Conservation (phyloP, 2,113 vertebrate species). For the Orthochromis malagaraziensis region DNA sequence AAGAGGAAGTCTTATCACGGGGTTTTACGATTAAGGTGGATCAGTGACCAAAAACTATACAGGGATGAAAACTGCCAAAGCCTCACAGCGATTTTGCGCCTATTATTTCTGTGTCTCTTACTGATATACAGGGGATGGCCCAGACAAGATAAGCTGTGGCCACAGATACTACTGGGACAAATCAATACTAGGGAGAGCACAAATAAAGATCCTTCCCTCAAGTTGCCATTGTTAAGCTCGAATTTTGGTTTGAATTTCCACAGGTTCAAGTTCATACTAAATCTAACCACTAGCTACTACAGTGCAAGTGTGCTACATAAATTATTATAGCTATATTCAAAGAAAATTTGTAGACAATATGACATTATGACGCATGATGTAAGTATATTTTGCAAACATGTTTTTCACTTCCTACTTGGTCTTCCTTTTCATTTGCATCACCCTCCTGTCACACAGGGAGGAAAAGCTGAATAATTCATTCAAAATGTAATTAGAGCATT, state of each 20-base stretch:
- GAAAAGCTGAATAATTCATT: constrained; percentile 43
- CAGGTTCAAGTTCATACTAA: neutral
- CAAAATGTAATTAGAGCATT: constrained; percentile 24
- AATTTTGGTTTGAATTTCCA: neutral
- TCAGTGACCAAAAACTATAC: neutral
- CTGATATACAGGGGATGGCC: neutral
- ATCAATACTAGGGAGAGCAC: neutral
- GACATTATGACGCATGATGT: neutral
- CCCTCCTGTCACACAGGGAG: neutral
- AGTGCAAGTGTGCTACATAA: neutral
- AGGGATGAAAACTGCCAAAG: neutral
- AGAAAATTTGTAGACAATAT: neutral
- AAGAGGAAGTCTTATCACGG: neutral
- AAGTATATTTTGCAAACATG: neutral
- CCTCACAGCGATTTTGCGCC: neutral
- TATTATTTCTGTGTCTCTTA: neutral
- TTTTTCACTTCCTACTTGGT: neutral
- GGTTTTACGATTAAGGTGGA: neutral
- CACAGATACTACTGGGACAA: neutral
- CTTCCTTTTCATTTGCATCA: neutral
- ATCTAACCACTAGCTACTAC: neutral
- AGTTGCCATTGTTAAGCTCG: neutral
- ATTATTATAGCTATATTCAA: neutral
- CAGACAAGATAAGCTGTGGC: neutral
- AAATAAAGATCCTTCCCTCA: neutral